These are phyloP conservation scores for Scaptodrosophila lebanonensis DNA, from an alignment of 1,140 invertebrate genomes.

Conservation along the genomic window DNA sequence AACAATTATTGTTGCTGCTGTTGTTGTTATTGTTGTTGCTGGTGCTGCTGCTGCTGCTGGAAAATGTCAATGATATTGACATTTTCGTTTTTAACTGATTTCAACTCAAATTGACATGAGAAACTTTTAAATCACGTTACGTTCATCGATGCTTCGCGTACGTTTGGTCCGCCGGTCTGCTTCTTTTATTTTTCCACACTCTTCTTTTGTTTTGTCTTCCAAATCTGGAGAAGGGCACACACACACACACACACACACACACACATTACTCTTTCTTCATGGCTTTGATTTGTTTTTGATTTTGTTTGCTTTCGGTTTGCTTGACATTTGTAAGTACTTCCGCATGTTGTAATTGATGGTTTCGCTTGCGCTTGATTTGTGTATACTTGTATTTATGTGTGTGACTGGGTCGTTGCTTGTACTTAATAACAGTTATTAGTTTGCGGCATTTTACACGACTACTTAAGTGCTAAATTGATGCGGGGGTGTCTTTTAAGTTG, in stretches of 20 bases:
- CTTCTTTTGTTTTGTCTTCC: neutral
- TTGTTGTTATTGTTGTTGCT: neutral
- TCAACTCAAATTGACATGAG: slow-evolving; percentile 67
- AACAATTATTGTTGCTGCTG: slow-evolving; percentile 4
- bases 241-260: neutral
- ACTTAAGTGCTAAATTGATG: slow-evolving; percentile 3
- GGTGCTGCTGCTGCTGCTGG: slow-evolving; percentile 26
- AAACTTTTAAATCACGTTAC: slow-evolving; percentile 53
- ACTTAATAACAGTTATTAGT: slow-evolving; percentile 68
- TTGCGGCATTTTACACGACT: slow-evolving; percentile 35
- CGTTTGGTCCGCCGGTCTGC: slow-evolving; percentile 28
- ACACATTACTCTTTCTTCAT: too few relatives aligned
- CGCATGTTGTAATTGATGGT: slow-evolving; percentile 68
- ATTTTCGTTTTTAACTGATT: slow-evolving; percentile 54
- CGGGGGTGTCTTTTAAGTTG: too few relatives aligned
- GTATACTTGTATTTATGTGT: slow-evolving; percentile 2
- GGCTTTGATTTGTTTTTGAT: slow-evolving; percentile 13
- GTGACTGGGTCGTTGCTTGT: slow-evolving; percentile 25
- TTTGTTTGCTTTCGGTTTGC: slow-evolving; percentile 4
- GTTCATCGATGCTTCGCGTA: slow-evolving; percentile 16
- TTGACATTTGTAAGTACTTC: slow-evolving; percentile 71
- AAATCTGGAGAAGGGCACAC: slow-evolving; percentile 27
- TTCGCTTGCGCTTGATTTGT: slow-evolving; percentile 46
- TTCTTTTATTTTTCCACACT: slow-evolving; percentile 4
- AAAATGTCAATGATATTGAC: slow-evolving; percentile 71